Conservation (phyloP, 1,140 invertebrate genomes). For the Brachionus rotundiformis region DNA sequence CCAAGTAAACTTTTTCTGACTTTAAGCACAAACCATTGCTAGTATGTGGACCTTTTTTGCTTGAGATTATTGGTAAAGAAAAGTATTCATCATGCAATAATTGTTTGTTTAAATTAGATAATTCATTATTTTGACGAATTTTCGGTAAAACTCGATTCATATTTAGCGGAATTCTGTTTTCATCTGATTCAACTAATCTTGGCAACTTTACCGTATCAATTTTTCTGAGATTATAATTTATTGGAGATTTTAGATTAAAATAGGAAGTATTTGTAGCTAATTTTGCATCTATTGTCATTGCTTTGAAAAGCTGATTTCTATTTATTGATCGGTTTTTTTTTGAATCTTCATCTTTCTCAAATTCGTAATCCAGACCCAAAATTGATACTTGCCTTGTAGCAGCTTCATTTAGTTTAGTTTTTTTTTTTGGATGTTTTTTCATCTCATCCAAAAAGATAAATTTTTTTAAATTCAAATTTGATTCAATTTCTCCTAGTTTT, state of each 20-base stretch:
- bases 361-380: not conserved
- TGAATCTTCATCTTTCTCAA: not conserved
- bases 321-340: not conserved
- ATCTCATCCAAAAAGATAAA: not conserved
- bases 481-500: no score
- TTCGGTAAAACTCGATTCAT: constrained; percentile 1
- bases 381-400: not conserved
- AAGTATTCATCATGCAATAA: not conserved
- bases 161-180: not conserved
- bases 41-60: not conserved
- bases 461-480: no score
- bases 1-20: not conserved
- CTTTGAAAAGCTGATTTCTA: not conserved
- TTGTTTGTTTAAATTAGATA: not conserved
- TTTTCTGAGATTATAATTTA: constrained; percentile 19
- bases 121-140: not conserved
- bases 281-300: not conserved
- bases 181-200: not conserved
- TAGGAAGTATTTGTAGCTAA: not conserved
- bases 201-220: not conserved
- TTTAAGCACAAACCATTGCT: not conserved
- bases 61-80: not conserved
- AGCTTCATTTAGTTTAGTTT: not conserved
- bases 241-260: constrained; percentile 28
- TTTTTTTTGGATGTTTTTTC: not conserved